Evolutionary conservation across 2,113 vertebrate genomes (phyloP), one percentile per base, ranked within the genome.

Genomic region (Sisor rabdophorus): DNA sequence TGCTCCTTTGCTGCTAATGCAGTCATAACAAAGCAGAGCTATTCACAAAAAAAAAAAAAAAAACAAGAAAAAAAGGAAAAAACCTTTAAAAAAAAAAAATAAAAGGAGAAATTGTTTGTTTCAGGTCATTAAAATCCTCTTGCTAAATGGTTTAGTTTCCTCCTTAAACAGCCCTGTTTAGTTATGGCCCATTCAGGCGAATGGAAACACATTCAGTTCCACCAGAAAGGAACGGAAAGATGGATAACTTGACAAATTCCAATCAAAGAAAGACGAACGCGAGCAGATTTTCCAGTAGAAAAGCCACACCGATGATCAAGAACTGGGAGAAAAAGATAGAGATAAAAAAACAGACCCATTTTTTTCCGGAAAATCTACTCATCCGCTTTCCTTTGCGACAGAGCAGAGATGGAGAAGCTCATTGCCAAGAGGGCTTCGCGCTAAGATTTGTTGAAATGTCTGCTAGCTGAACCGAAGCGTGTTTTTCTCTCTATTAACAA

Each of bases 11-110:
- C 88, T 87, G 90, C 89, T 91, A 91, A 91, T 90, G 90, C 92
- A 91, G 91, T 90, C 88, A 93, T 91, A 93, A 91, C 90, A 93
- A 87, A 93, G 90, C 88, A 93, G 90, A 89, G 92, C 91, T 92
- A 89, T 89, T 89, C 89, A 85, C 89, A 86, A 86, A 86, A 85
- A 87, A 83, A 78, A 77, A 70, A 72, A 68, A 61, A 72, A 64
- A 87, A 83, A 78, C 75, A 70, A 72, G 64, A 61, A 72, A 64
- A 26, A 73, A 63, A 40, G 65, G 70, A 64, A 73, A 68, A 79
- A 80, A 77, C 87, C 61, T 87, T 79, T 86, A 76, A 79, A 65
- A 59, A 61, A 65, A 58, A 74, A 32, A 76, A 52, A 36, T 36
- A 36, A 36, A 36, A 36, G n/a, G n/a, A n/a, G n/a, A 44, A 77